Evolutionary conservation across 2,888 invertebrate genomes (phyloP), one percentile per base, ranked within the genome.

Genomic region (Elmis aenea): DNA sequence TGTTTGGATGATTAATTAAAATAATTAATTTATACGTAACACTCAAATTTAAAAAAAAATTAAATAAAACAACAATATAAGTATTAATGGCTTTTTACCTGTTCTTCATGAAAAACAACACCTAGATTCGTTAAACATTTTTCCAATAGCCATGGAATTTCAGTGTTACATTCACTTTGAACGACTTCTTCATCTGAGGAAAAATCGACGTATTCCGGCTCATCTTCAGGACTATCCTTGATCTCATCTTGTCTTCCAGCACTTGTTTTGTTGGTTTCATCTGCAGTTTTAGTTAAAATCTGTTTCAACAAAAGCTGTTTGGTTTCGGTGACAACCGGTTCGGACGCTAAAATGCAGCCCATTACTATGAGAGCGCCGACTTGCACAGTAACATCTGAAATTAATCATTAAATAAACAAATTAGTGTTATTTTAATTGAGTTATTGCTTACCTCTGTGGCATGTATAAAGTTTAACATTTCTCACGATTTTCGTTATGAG

Each of bases 321-420:
- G 25, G 83, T 76, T 69, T 85, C 85, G 2, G 74, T 67, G 1
- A 81, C 72, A 26, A 77, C 70, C 1, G 83, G 80, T 36, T 82
- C 77, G 0, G 76, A 67, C 0, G 81, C 77, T 25, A 85, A 66
- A 23, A 85, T 67, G 53, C 83, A 81, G 15, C 85, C 85, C 59
- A 85, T 76, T 12, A 83, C 81, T 45, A 83, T 79, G 26, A 88
- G 57, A 1, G 84, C 79, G 2, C 81, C 81, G 1, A 87, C 84
- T 71, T 82, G 78, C 21, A 84, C 70, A 5, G 78, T 76, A n/a
- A 76, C 68, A 72, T 83, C 85, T 82, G 61, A 43, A 69, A 65
- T 41, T 29, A 18, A 18, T 6, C 23, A 25, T 24, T 15, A 13
- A 38, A 14, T 10, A 1, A 15, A 26, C 11, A 26, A 20, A n/a